phyloP scores from a whole-genome alignment of 2,797 vertebrate genomes.

The Denticeps clupeoides region DNA sequence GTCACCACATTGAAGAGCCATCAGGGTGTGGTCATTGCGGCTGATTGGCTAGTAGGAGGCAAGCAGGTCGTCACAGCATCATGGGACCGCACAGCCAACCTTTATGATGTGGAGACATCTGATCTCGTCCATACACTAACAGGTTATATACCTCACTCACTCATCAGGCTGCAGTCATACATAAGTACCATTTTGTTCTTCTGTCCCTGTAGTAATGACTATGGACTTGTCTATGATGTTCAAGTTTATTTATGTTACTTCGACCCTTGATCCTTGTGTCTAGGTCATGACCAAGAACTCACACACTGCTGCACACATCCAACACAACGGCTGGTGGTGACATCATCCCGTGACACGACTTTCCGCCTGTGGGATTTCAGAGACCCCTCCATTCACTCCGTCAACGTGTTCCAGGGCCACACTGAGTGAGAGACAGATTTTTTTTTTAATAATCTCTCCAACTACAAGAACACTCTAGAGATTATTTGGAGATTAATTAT shows the following conservation, averaged over 20 bases:
- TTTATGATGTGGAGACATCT: conserved; percentile 93
- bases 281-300: conserved; percentile 96
- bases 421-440: conserved; percentile 99
- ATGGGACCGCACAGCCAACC: conserved; percentile 92
- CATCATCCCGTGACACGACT: conserved; percentile 94
- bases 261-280: conserved; percentile 9
- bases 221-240: too few relatives aligned
- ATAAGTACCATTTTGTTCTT: too few relatives aligned
- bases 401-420: conserved; percentile 98
- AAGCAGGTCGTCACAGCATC: conserved; percentile 93
- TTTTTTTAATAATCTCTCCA: too few relatives aligned
- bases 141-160: too few relatives aligned
- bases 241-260: too few relatives aligned
- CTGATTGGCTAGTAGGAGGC: conserved; percentile 93
- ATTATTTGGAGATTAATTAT: too few relatives aligned
- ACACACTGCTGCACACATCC: conserved; percentile 97
- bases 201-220: too few relatives aligned
- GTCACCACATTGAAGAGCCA: conserved; percentile 88
- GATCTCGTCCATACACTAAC: conserved; percentile 94
- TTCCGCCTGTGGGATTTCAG: conserved; percentile 99
- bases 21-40: conserved; percentile 93
- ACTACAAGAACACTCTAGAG: too few relatives aligned
- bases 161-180: too few relatives aligned
- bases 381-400: conserved; percentile 98
- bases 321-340: conserved; percentile 93